Conservation (phyloP, 92 coral and sea anemone genomes). For the Montipora capitata region DNA sequence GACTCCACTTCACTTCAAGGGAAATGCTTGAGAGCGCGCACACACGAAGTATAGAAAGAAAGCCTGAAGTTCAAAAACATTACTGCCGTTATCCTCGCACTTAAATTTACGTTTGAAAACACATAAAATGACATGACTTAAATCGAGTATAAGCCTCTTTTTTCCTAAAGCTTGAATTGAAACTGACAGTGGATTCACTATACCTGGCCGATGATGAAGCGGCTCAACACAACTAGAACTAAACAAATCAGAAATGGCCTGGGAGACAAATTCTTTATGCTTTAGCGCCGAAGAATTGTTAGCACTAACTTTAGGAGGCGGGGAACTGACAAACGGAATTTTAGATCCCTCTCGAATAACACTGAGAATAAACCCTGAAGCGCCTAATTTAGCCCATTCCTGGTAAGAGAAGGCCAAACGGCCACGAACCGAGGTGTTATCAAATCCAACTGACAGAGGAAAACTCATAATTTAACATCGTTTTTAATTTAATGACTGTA, state of each 20-base stretch:
- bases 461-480: slow-evolving; percentile 30
- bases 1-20: slow-evolving; percentile 58
- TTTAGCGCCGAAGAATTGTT: background rate
- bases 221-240: slow-evolving; percentile 28
- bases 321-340: background rate
- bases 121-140: background rate
- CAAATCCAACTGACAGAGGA: background rate
- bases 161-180: slow-evolving; percentile 46
- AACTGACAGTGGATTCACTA: slow-evolving; percentile 56
- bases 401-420: background rate
- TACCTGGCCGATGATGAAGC: slow-evolving; percentile 5
- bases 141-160: background rate
- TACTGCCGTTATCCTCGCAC: slow-evolving; percentile 41
- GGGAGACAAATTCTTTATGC: no score
- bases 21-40: slow-evolving; percentile 10
- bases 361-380: background rate
- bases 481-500: background rate
- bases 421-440: background rate
- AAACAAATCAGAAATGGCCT: background rate
- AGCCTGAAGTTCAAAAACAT: slow-evolving; percentile 7
- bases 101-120: no score
- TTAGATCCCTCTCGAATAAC: background rate
- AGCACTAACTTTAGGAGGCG: background rate
- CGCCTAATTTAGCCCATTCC: background rate
- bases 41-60: slow-evolving; percentile 17